Base-by-base conservation (phyloP, 2,113 vertebrate genomes). In the Phasianus colchicus region DNA sequence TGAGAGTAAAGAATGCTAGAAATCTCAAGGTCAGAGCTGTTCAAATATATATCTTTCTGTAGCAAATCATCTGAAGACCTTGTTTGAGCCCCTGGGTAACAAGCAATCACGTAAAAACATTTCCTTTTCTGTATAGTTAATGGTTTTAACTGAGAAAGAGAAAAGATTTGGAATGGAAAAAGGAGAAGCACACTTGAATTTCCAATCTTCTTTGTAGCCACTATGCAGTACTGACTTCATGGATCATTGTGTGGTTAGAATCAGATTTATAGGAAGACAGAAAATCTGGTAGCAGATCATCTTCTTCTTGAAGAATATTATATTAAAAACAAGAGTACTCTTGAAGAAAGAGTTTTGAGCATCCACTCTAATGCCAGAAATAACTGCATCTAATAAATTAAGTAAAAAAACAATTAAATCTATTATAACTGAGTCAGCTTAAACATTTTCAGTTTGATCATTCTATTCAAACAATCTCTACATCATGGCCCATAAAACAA, bases 1-100 rank as follows among this genome's bases (percentile, higher is more conserved):
- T 63, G 10, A 25, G 60, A 81, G 71, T 72, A 60, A 89, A 83
- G 32, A 32, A 92, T 77, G 75, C 36, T 73, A 86, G 91, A 92
- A 60, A 81, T 80, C 55, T 89, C 58, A 64, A 4, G 25, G n/a
- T 90, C 89, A 83, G 63, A 90, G 80, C 38, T 70, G 4, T 57
- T 92, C 69, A 96, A 95, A 90, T 74, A 70, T 13, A 10, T 48
- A 61, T 91, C 12, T 64, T 67, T 74, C 42, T 74, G 25, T 40
- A 78, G 50, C 42, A 64, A 40, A 22, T 71, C 15, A 32, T 48
- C 58, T 93, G 43, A 18, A 85, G 47, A 69, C 54, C 25, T 43
- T 73, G 30, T 40, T 24, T 85, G 48, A 75, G 11, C 16, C 3
- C 5, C 43, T 77, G n/a, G 73, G 18, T 65, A n/a, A 19, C 11